Evolutionary conservation across 2,797 vertebrate genomes (phyloP), one percentile per base, ranked within the genome.

Genomic region (Bufotes viridis): DNA sequence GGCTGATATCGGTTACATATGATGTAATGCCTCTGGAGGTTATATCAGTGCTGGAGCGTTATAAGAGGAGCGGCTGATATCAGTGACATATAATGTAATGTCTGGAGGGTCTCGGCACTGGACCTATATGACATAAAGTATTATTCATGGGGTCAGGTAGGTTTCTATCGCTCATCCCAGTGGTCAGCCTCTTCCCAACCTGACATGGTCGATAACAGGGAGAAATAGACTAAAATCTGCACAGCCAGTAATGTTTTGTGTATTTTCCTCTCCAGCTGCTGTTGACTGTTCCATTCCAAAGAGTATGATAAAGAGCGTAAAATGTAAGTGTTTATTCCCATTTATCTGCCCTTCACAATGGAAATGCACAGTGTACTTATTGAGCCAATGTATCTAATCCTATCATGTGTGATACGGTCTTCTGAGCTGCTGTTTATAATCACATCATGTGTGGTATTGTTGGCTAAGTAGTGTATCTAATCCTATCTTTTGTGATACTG

Each of bases 211-310:
- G n/a, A 67, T 24, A 67, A 34, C 7, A 12, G 10, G 60, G 17
- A 60, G 57, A 15, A 60, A 60, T 60, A 20, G 17, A 18, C 7
- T 22, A 20, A 8, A 10, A 63, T 63, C 60, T 63, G 60, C 20
- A 22, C 18, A 10, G 18, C 20, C 22, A 63, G 5, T 63, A 7
- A 7, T 8, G 20, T 8, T 20, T 22, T 22, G 60, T 22, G 24
- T 22, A 2, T 49, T 82, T 91, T 92, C 82, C 89, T 90, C 93
- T 95, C 90, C 91, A 99, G 98, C 98, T 92, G 95, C 92, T 60
- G 92, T 99, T 90, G 98, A 99, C 92, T 95, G 94, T 91, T 97
- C 98, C 51, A 86, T 94, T 78, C 98, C 98, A 89, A 95, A 95
- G 95, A 99, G 98, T 91, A 91, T 98, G 91, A 87, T 91, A 61